Evolutionary conservation across 2,113 vertebrate genomes (phyloP).

Genomic region (Galeopterus variegatus): DNA sequence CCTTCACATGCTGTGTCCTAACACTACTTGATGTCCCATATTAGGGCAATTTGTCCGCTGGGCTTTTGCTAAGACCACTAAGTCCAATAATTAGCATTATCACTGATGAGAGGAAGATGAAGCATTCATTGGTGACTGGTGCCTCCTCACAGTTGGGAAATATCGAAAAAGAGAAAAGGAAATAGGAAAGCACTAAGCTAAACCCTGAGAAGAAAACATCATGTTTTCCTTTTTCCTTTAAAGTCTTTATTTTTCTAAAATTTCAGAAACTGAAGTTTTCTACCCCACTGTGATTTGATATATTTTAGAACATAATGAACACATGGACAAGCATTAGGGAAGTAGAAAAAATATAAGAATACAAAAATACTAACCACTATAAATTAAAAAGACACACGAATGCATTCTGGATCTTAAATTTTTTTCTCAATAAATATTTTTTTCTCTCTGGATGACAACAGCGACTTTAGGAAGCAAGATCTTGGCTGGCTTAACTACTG

Average conservation of each 20-base stretch:
- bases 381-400: neutral
- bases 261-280: neutral
- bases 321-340: neutral
- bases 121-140: neutral
- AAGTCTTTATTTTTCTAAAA: neutral
- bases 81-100: neutral
- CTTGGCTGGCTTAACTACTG: conserved; percentile 92
- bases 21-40: neutral
- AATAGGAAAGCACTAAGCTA: neutral
- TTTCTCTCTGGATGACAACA: conserved; percentile 74
- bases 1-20: neutral
- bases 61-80: neutral
- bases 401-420: neutral
- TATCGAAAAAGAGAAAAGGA: neutral
- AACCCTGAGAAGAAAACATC: neutral
- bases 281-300: neutral
- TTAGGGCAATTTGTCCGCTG: neutral
- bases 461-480: conserved; percentile 88
- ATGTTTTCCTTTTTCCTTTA: neutral
- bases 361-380: neutral
- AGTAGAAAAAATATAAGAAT: neutral
- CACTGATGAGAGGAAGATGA: neutral
- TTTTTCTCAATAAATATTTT: neutral
- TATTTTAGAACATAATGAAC: neutral
- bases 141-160: neutral